Evolutionary conservation across 2,888 invertebrate species (phyloP).

Genomic region (Pseudococcus longispinus): DNA sequence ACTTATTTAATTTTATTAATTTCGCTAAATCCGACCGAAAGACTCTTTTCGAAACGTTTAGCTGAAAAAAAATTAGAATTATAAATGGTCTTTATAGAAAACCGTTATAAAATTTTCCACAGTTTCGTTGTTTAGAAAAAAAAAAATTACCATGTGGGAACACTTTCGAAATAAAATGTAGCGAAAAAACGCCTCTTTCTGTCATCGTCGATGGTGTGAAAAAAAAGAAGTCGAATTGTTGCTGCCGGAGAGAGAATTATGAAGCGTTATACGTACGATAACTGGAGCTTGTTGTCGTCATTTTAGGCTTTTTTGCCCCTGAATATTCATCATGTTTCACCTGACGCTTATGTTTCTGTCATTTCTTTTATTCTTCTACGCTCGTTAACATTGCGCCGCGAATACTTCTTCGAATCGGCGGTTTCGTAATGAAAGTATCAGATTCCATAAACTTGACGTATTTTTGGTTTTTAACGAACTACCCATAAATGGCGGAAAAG

Average conservation of each 20-base stretch:
- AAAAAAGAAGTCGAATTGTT: conserved; percentile 23
- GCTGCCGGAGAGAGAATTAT: neutral
- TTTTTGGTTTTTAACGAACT: neutral
- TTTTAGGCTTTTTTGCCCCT: neutral
- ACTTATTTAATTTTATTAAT: neutral
- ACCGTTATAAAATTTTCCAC: neutral
- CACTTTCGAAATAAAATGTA: neutral
- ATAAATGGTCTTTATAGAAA: neutral
- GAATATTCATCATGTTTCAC: conserved; percentile 40
- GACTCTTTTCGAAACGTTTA: neutral
- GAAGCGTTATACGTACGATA: conserved; percentile 13
- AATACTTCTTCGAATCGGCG: neutral
- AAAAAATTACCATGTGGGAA: neutral
- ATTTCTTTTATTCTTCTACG: conserved; percentile 16
- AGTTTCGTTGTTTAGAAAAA: neutral
- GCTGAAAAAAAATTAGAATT: neutral
- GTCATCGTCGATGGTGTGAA: neutral
- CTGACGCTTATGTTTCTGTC: conserved; percentile 25
- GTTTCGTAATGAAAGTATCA: conserved; percentile 6
- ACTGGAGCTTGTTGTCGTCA: conserved; percentile 7
- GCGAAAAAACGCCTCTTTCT: conserved; percentile 6
- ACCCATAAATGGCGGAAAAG: neutral
- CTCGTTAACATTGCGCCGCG: neutral
- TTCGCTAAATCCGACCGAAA: neutral
- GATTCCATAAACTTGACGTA: conserved; percentile 1